Evolutionary conservation across 2,888 invertebrate species (phyloP).

Genomic region (Saturnia pavonia): DNA sequence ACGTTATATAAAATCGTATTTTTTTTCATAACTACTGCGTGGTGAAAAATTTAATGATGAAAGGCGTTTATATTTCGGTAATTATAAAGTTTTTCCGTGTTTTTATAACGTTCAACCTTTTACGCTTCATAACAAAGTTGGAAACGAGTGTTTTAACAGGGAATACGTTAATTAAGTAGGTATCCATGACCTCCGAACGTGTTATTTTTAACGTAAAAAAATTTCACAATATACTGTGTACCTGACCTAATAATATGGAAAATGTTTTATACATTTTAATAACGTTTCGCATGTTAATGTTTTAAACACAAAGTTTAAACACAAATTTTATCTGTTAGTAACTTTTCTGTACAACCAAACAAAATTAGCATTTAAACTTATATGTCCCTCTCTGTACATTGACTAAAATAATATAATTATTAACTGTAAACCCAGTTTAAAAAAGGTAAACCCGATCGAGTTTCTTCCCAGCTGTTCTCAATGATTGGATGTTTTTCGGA

Average conservation of each 20-base stretch:
- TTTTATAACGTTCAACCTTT: constrained; percentile 19
- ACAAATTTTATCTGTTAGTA: neutral
- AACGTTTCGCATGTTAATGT: neutral
- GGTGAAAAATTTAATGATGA: constrained; percentile 21
- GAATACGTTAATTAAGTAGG: constrained; percentile 47
- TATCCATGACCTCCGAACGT: constrained; percentile 20
- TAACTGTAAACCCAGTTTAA: too few relatives aligned
- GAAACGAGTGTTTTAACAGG: constrained; percentile 40
- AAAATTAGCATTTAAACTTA: too few relatives aligned
- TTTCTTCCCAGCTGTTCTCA: too few relatives aligned
- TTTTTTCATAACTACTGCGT: constrained; percentile 24
- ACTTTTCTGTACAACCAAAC: too few relatives aligned
- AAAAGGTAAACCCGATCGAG: too few relatives aligned
- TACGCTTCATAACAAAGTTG: constrained; percentile 28
- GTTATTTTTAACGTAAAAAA: constrained; percentile 43
- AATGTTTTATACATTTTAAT: constrained; percentile 2
- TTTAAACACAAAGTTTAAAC: neutral
- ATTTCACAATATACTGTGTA: neutral
- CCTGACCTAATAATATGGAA: constrained; percentile 9
- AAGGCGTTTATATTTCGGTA: constrained; percentile 23
- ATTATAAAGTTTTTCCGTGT: constrained; percentile 22
- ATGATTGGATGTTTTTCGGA: too few relatives aligned
- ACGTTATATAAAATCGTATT: constrained; percentile 44
- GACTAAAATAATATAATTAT: too few relatives aligned
- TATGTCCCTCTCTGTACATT: too few relatives aligned